phyloP scores from a whole-genome alignment of 1,140 invertebrate genomes.

The Panagrolaimus sp. region DNA sequence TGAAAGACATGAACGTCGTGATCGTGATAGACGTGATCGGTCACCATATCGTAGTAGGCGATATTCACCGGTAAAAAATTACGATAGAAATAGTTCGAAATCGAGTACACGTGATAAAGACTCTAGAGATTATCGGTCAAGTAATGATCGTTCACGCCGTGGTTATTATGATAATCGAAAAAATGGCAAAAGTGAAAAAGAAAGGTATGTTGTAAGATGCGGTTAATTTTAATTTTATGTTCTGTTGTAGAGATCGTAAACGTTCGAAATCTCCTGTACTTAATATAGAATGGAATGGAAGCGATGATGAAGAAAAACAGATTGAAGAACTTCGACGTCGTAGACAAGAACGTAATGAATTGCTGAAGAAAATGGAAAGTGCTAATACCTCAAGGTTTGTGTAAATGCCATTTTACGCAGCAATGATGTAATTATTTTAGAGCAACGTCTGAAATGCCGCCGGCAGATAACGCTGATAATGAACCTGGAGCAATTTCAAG shows the following conservation, averaged over 20 bases:
- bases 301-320: conserved; percentile 24
- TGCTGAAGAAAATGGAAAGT: conserved; percentile 31
- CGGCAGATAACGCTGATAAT: conserved; percentile 9
- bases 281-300: conserved; percentile 3
- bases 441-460: conserved; percentile 9
- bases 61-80: conserved; percentile 10
- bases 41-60: conserved; percentile 4
- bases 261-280: background rate
- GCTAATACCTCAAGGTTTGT: background rate
- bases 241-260: background rate
- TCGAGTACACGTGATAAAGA: conserved; percentile 5
- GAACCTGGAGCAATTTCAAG: conserved; percentile 10
- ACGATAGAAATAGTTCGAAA: background rate
- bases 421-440: conserved; percentile 10
- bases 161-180: background rate
- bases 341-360: conserved; percentile 18
- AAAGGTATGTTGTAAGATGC: background rate
- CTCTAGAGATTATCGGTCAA: conserved; percentile 15
- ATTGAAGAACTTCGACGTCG: conserved; percentile 29
- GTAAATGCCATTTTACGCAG: conserved; percentile 20
- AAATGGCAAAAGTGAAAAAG: background rate
- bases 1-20: background rate
- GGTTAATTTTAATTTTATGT: background rate
- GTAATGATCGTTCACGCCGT: background rate
- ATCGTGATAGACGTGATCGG: background rate